Conservation (phyloP, 2,888 invertebrate genomes). For the Scaptomyza polygonia region DNA sequence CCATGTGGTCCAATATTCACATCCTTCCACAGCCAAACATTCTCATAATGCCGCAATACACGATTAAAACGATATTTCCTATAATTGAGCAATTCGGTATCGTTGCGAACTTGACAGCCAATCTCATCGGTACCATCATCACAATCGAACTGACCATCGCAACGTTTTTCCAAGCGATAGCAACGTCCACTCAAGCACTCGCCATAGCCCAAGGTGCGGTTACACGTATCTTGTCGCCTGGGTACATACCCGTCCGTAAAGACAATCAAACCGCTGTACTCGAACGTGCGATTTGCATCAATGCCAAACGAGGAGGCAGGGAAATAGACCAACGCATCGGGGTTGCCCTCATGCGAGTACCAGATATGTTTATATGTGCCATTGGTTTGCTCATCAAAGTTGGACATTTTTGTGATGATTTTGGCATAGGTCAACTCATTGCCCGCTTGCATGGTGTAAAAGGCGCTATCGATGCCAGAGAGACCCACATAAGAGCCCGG, state of each 20-base stretch:
- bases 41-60: slow-evolving; percentile 95
- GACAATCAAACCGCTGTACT: slow-evolving; percentile 94
- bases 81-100: slow-evolving; percentile 89
- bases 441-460: slow-evolving; percentile 96
- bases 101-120: slow-evolving; percentile 88
- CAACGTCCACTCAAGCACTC: slow-evolving; percentile 94
- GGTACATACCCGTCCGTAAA: slow-evolving; percentile 94
- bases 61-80: slow-evolving; percentile 93
- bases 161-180: slow-evolving; percentile 90
- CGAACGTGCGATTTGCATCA: slow-evolving; percentile 97
- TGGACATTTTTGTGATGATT: slow-evolving; percentile 93
- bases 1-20: slow-evolving; percentile 96
- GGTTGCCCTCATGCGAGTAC: slow-evolving; percentile 92
- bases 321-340: slow-evolving; percentile 93
- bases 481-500: slow-evolving; percentile 97
- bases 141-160: slow-evolving; percentile 92
- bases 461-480: slow-evolving; percentile 94
- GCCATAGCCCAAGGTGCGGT: slow-evolving; percentile 88
- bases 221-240: slow-evolving; percentile 88
- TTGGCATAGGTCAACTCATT: slow-evolving; percentile 95
- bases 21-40: slow-evolving; percentile 98
- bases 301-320: slow-evolving; percentile 96
- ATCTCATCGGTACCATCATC: slow-evolving; percentile 94
- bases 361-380: slow-evolving; percentile 93
- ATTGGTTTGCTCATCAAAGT: slow-evolving; percentile 93